Evolutionary conservation across 2,888 invertebrate species (phyloP).

Genomic region (Anorthoa munda): DNA sequence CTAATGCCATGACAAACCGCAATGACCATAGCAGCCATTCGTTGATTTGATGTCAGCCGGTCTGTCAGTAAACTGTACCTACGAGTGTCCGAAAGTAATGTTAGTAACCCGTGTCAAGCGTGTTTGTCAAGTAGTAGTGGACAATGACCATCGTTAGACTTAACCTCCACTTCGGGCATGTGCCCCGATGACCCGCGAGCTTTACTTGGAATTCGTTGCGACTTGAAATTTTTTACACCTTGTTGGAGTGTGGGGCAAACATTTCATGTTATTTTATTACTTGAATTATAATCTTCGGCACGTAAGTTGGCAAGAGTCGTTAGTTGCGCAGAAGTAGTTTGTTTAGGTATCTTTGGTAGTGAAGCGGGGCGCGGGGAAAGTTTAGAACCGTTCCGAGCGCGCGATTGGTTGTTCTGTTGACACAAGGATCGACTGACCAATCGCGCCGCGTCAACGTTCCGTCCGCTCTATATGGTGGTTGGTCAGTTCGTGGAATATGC

Average conservation of each 20-base stretch:
- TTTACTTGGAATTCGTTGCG: constrained; percentile 69
- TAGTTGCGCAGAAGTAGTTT: no score
- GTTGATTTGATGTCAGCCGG: constrained; percentile 29
- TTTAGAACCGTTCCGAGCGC: no score
- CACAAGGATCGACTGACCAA: no score
- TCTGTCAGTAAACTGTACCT: constrained; percentile 12
- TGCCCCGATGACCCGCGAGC: constrained; percentile 75
- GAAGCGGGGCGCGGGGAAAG: no score
- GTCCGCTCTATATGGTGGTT: no score
- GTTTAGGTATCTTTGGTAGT: no score
- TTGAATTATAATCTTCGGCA: no score
- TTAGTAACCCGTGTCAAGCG: constrained; percentile 36
- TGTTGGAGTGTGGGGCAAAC: background rate
- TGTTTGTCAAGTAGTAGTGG: constrained; percentile 70
- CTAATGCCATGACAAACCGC: background rate
- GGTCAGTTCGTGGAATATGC: no score
- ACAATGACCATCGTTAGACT: constrained; percentile 84
- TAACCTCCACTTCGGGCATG: constrained; percentile 50
- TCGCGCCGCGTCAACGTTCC: no score
- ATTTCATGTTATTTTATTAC: background rate
- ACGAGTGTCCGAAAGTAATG: constrained; percentile 14
- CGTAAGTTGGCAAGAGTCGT: no score
- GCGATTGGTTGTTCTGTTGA: no score
- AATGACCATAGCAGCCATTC: background rate
- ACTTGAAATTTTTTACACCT: constrained; percentile 15